phyloP scores from a whole-genome alignment of 30 jellyfish, hydroid and myxozoan genomes.

The Cassiopea andromeda region DNA sequence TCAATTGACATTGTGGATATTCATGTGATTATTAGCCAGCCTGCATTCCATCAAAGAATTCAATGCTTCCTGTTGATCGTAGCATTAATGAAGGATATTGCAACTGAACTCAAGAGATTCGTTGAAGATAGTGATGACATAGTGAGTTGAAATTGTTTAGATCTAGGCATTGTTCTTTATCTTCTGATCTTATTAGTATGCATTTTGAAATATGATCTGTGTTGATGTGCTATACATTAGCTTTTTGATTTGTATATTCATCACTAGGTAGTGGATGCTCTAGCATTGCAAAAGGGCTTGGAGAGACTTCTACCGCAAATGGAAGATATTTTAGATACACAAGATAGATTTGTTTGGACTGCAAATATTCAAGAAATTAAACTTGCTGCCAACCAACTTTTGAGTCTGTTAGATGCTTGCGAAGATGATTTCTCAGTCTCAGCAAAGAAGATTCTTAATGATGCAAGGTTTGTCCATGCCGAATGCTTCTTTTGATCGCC shows the following conservation, averaged over 20 bases:
- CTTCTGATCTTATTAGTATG: no score
- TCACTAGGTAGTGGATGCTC: constrained; percentile 45
- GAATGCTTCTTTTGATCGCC: no score
- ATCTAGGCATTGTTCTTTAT: not conserved
- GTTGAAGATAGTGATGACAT: constrained; percentile 23
- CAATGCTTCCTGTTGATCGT: constrained; percentile 21
- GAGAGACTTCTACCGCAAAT: not conserved
- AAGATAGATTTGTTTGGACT: constrained; percentile 44
- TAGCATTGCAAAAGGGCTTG: constrained; percentile 35
- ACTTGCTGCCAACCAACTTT: constrained; percentile 34
- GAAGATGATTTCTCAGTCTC: not conserved
- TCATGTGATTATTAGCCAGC: constrained; percentile 22
- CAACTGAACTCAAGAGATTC: not conserved
- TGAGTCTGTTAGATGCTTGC: not conserved
- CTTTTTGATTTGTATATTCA: no score
- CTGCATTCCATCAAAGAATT: constrained; percentile 39
- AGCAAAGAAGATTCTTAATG: not conserved
- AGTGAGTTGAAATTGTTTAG: not conserved
- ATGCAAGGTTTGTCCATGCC: constrained; percentile 19
- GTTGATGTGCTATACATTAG: no score
- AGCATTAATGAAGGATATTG: not conserved
- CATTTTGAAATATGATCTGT: no score
- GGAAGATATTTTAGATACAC: constrained; percentile 35
- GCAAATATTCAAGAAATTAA: constrained; percentile 39
- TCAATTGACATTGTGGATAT: constrained; percentile 34